Conservation (phyloP, 23 tunicate species). For the Clavelina lepadiformis region DNA sequence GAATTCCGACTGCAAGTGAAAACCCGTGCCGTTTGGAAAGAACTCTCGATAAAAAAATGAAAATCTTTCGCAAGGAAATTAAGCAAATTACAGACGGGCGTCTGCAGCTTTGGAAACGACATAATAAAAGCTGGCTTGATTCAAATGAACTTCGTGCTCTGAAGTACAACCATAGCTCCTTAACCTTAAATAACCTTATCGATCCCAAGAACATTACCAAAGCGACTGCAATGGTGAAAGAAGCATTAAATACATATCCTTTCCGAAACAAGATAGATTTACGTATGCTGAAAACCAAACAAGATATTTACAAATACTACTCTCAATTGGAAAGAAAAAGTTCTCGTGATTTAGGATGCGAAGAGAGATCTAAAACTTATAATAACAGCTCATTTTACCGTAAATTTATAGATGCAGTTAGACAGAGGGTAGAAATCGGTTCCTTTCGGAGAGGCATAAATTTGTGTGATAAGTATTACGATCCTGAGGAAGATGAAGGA, state of each 20-base stretch:
- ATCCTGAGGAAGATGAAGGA: no score
- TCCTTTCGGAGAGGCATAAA: no score
- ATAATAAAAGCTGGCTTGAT: background rate
- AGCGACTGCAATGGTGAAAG: background rate
- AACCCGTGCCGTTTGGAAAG: background rate
- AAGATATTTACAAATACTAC: no score
- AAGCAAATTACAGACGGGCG: background rate
- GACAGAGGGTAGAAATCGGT: conserved; percentile 13
- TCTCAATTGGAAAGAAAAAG: no score
- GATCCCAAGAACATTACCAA: background rate
- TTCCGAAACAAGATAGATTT: no score
- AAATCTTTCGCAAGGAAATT: background rate
- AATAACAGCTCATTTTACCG: conserved; percentile 11
- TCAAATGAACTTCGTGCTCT: background rate
- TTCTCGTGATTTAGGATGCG: no score
- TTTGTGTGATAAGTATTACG: no score
- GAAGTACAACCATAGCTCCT: no score
- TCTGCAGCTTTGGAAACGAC: background rate
- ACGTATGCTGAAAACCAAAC: no score
- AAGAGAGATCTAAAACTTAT: no score
- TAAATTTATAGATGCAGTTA: background rate
- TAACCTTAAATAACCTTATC: background rate
- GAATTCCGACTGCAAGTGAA: background rate
- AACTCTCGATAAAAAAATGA: background rate
- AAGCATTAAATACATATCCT: no score